These are phyloP conservation scores for Sitta europaea DNA, from an alignment of 2,113 vertebrate genomes.

Conservation along the genomic window DNA sequence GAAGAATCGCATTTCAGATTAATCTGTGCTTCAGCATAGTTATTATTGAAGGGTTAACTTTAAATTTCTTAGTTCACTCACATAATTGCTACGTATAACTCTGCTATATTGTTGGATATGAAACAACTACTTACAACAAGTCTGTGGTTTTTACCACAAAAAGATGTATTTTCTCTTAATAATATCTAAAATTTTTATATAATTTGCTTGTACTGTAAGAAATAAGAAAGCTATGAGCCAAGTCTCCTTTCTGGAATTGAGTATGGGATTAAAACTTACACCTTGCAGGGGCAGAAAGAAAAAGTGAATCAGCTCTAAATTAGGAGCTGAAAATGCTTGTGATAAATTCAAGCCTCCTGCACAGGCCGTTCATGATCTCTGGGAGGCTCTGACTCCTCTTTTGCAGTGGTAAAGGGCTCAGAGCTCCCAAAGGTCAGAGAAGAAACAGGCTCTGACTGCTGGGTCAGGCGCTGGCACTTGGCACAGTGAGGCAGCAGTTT, in stretches of 20 bases:
- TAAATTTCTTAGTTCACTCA: not conserved
- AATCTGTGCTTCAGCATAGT: not conserved
- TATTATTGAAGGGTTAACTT: not conserved
- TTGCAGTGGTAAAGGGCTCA: not conserved
- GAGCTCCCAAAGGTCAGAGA: not conserved
- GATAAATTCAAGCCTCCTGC: not conserved
- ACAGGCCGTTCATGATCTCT: not conserved
- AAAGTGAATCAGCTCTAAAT: not conserved
- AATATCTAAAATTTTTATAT: not conserved
- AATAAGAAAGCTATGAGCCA: not conserved
- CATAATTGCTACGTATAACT: not conserved
- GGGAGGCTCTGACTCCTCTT: not conserved
- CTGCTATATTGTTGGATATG: not conserved
- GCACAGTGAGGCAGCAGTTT: not conserved
- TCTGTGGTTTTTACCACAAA: not conserved
- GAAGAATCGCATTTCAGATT: constrained; percentile 4
- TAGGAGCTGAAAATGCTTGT: not conserved
- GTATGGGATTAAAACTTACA: too few species aligned
- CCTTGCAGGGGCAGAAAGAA: not conserved
- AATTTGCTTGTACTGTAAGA: not conserved
- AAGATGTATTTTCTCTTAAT: not conserved
- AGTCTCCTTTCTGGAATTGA: not conserved
- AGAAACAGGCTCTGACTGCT: not conserved
- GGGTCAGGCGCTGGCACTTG: not conserved
- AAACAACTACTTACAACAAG: not conserved